Conservation (phyloP, 2,797 vertebrate genomes). For the Fistularia tabacaria region DNA sequence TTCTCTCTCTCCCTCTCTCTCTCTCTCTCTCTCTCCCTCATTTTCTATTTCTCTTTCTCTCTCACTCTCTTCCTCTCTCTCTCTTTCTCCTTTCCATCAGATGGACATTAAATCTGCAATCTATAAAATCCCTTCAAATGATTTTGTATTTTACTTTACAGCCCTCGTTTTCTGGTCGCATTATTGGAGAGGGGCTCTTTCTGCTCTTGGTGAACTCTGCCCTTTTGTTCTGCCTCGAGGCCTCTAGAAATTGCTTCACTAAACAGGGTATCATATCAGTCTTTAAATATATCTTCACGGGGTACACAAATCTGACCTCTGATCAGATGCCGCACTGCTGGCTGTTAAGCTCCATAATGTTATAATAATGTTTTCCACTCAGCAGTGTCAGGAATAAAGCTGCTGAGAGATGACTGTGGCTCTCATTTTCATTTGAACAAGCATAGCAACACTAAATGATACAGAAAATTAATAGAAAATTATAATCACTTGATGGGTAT, state of each 20-base stretch:
- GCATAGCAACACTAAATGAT: background rate
- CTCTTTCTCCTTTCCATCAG: constrained; percentile 41
- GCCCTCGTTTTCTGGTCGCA: constrained; percentile 39
- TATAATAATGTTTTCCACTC: constrained; percentile 35
- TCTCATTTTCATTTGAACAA: constrained; percentile 32
- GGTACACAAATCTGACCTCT: constrained; percentile 40
- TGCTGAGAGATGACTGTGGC: constrained; percentile 27
- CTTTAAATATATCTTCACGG: constrained; percentile 52
- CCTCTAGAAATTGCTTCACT: constrained; percentile 54
- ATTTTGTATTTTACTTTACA: constrained; percentile 59
- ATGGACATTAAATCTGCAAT: constrained; percentile 68
- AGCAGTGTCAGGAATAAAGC: constrained; percentile 32
- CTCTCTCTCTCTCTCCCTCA: constrained; percentile 37
- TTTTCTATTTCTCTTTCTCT: too few species aligned
- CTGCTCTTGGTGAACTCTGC: constrained; percentile 51
- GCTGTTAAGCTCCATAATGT: constrained; percentile 44
- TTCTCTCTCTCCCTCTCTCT: constrained; percentile 40
- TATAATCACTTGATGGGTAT: constrained; percentile 33
- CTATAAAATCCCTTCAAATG: constrained; percentile 68
- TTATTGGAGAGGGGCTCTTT: constrained; percentile 41
- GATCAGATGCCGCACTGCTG: constrained; percentile 35
- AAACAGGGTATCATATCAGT: constrained; percentile 45
- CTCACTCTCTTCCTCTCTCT: constrained; percentile 41
- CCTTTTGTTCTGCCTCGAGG: constrained; percentile 56
- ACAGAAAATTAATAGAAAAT: constrained; percentile 47